Percentiles rank a stretch among this genome's conserved stretches.
Conservation (phyloP, 2,888 invertebrate species). For the Tolmerus cingulatus region DNA sequence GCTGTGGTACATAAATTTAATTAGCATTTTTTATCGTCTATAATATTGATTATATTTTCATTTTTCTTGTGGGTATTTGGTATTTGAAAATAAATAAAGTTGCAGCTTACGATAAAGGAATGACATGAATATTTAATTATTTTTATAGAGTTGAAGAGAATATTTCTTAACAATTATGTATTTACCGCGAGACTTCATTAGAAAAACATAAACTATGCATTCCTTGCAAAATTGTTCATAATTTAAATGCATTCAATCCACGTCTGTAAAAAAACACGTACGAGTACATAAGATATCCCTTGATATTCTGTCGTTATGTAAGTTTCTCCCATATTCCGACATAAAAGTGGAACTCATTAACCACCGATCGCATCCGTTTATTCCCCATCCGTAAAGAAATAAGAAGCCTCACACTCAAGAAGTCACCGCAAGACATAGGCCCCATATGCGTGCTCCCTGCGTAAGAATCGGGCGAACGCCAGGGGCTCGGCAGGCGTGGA, state of each 20-base stretch:
- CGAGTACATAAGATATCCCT: neutral
- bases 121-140: neutral
- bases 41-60: neutral
- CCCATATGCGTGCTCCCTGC: neutral
- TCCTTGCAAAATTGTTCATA: neutral
- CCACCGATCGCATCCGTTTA: slow-evolving; percentile 42
- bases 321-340: slow-evolving; percentile 40
- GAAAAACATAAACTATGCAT: neutral
- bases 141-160: neutral
- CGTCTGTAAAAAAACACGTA: neutral
- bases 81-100: neutral
- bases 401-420: slow-evolving; percentile 35
- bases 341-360: slow-evolving; percentile 45
- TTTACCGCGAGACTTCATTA: neutral
- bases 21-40: neutral
- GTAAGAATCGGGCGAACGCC: slow-evolving; percentile 12
- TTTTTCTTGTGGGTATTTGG: neutral
- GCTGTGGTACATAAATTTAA: neutral
- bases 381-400: slow-evolving; percentile 34
- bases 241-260: slow-evolving; percentile 17
- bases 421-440: slow-evolving; percentile 15
- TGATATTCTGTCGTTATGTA: slow-evolving; percentile 44
- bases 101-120: neutral
- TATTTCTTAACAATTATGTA: neutral
- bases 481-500: slow-evolving; percentile 10